Evolutionary conservation across 2,888 invertebrate genomes (phyloP).

Genomic region (Scrobipalpa costella): DNA sequence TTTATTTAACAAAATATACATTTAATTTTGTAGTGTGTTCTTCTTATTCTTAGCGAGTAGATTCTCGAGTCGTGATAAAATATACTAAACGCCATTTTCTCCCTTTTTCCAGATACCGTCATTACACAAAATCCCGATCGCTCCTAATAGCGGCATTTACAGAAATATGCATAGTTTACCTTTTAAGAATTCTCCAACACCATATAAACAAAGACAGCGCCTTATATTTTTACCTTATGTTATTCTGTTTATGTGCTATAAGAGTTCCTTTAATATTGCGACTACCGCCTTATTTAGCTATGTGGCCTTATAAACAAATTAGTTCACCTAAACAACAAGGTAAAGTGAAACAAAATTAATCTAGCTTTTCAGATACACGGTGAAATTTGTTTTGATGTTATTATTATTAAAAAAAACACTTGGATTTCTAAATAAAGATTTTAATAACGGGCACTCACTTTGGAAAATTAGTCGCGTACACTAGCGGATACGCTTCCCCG

Average conservation of each 20-base stretch:
- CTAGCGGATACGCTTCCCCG: no score
- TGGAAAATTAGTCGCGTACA: no score
- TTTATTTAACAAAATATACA: not conserved
- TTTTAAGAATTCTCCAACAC: constrained; percentile 40
- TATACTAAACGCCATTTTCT: not conserved
- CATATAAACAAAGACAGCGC: constrained; percentile 46
- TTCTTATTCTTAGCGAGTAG: no score
- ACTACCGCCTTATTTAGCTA: constrained; percentile 48
- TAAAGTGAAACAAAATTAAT: not conserved
- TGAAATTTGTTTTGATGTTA: no score
- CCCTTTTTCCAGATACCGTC: constrained; percentile 63
- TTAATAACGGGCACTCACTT: no score
- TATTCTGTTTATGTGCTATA: constrained; percentile 45
- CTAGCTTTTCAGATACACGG: not conserved
- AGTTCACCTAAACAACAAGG: not conserved
- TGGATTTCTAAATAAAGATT: no score
- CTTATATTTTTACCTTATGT: constrained; percentile 41
- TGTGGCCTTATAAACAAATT: constrained; percentile 50
- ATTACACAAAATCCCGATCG: constrained; percentile 60
- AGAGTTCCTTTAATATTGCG: constrained; percentile 54
- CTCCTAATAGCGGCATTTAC: constrained; percentile 49
- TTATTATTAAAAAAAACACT: no score
- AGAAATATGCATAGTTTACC: constrained; percentile 40
- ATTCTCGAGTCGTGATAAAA: not conserved
- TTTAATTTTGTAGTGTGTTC: no score